These are phyloP conservation scores for Drosophila barbarae DNA, from an alignment of 2,888 invertebrate species.

Conservation along the genomic window DNA sequence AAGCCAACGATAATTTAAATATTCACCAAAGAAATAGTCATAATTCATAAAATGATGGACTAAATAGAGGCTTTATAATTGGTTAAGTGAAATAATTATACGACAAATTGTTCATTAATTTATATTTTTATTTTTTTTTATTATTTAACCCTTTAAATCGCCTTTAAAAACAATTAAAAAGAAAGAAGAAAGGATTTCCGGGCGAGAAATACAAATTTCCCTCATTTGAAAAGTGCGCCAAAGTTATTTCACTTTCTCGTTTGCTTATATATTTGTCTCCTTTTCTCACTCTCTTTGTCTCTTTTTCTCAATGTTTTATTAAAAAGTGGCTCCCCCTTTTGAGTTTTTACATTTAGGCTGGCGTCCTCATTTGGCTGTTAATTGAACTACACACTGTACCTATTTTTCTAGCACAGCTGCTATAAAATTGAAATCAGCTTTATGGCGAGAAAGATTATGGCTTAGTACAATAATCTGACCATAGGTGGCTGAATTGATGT, in stretches of 20 bases:
- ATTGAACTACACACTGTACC: not conserved
- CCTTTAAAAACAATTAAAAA: not conserved
- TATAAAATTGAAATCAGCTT: not conserved
- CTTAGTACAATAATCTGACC: too few relatives aligned
- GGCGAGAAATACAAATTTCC: not conserved
- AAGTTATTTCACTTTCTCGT: not conserved
- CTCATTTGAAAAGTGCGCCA: constrained; percentile 8
- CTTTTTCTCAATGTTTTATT: not conserved
- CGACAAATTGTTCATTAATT: too few relatives aligned
- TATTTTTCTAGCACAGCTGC: not conserved
- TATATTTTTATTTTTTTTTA: too few relatives aligned
- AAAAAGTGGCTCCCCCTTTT: not conserved
- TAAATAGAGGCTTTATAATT: too few relatives aligned
- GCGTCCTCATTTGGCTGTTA: not conserved
- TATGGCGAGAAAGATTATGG: not conserved
- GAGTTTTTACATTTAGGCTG: too few relatives aligned
- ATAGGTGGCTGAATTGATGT: not conserved
- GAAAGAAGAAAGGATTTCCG: not conserved
- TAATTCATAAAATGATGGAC: not conserved
- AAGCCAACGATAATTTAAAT: not conserved
- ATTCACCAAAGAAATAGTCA: accelerated
- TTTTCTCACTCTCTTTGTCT: not conserved
- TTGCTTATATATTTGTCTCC: not conserved
- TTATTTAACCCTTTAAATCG: too few relatives aligned
- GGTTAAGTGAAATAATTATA: too few relatives aligned